Evolutionary conservation across 2,113 vertebrate species (phyloP).

Genomic region (Sinocyclocheilus rhinocerous): DNA sequence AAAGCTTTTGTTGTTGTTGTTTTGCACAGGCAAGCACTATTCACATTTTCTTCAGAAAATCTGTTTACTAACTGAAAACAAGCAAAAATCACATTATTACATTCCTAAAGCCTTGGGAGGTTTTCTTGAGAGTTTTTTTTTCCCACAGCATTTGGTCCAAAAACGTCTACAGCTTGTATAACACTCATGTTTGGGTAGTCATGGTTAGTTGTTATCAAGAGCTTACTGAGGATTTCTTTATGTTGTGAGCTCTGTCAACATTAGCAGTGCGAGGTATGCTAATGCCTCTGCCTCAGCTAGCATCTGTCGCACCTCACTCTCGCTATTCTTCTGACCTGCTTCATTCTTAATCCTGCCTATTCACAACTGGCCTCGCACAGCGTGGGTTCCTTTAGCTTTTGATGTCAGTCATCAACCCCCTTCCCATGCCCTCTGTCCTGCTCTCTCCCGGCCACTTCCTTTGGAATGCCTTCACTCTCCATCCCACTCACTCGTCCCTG

Average conservation of each 20-base stretch:
- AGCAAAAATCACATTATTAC: not conserved
- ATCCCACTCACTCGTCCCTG: conserved; percentile 10
- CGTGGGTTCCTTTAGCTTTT: conserved; percentile 41
- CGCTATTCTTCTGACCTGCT: conserved; percentile 11
- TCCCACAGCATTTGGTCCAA: not conserved
- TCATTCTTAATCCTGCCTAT: conserved; percentile 41
- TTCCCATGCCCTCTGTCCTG: conserved; percentile 26
- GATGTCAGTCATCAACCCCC: conserved; percentile 37
- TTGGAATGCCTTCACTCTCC: conserved; percentile 61
- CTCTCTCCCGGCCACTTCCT: conserved; percentile 30
- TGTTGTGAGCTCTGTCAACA: conserved; percentile 23
- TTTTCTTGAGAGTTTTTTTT: no score
- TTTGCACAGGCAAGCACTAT: not conserved
- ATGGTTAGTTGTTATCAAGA: not conserved
- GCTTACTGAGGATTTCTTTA: not conserved
- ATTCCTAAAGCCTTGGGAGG: not conserved
- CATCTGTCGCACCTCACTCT: conserved; percentile 34
- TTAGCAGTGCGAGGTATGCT: conserved; percentile 27
- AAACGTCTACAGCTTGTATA: not conserved
- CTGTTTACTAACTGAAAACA: not conserved
- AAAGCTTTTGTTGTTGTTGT: not conserved
- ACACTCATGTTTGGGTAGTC: not conserved
- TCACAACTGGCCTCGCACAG: conserved; percentile 25
- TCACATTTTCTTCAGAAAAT: not conserved
- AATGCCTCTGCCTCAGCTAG: conserved; percentile 33